Base-by-base conservation (phyloP, 2,888 invertebrate species). In the Caenorhabditis panamensis region DNA sequence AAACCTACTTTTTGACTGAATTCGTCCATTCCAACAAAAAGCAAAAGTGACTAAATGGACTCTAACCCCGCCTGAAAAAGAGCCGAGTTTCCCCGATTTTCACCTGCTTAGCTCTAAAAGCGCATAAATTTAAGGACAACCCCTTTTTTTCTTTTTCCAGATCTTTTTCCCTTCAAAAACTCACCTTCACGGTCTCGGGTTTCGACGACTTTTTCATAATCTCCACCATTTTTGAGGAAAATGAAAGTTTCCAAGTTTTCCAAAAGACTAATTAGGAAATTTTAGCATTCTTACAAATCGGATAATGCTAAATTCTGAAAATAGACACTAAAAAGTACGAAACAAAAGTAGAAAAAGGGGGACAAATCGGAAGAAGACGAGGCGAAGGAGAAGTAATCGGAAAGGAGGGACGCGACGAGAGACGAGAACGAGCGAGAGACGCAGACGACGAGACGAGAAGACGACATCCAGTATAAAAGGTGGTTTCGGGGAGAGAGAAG, bases 141-240 rank as follows among this genome's bases (percentile, higher is more conserved):
- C 13, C 2, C 41, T 41, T 13, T 41, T 41, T 41, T 41, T 13
- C 41, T 2, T 31, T 31, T 9, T 36, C 44, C 4, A 47, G 5
- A 16, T 5, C 13, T 47, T 47, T 61, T 24, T 44, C 37, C 8
- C 11, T 37, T 22, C 16, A 64, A 44, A 77, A 26, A 53, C 62
- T 56, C 22, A 82, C 84, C 31, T 81, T 79, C 0, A 85, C 83
- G 18, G 82, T 59, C 51, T 85, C 85, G 61, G 69, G 66, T 69
- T 69, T 66, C 31, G 59, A 58, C 16, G 71, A 54, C 16, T 59
- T 81, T 24, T 72, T 76, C 76, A 63, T 68, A 3, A 67, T 26
- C 16, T 81, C 81, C 37, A 81, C 81, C 81, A 77, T 81, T 41
- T 53, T 22, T 24, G 44, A 20, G 54, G 18, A 53, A n/a, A 36